These are phyloP conservation scores for Taenioides sp. DNA, from an alignment of 2,797 vertebrate species.

Conservation along the genomic window DNA sequence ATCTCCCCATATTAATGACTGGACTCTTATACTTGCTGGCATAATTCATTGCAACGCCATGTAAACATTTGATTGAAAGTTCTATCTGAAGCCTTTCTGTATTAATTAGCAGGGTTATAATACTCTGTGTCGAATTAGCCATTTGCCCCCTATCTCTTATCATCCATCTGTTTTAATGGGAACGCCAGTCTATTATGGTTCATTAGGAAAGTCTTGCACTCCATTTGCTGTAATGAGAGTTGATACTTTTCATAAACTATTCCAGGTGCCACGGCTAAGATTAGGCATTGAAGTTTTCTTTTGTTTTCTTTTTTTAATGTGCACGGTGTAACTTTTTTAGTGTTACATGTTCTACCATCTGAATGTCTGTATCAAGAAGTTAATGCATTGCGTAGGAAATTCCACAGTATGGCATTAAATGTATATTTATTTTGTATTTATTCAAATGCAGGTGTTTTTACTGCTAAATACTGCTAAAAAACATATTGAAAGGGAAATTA, in stretches of 20 bases:
- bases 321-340: neutral
- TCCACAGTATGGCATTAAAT: neutral
- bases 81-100: conserved; percentile 46
- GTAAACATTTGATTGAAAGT: conserved; percentile 57
- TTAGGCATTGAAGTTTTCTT: conserved; percentile 40
- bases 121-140: conserved; percentile 58
- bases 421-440: neutral
- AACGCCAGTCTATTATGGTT: conserved; percentile 73
- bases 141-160: conserved; percentile 60
- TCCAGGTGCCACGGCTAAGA: conserved; percentile 65
- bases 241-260: conserved; percentile 71
- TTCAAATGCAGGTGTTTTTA: neutral
- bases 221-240: conserved; percentile 74
- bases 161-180: conserved; percentile 71
- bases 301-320: conserved; percentile 33
- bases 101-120: conserved; percentile 55
- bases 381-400: neutral
- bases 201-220: conserved; percentile 74
- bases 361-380: neutral
- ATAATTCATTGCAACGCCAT: conserved; percentile 31
- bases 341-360: neutral
- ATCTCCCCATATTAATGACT: neutral
- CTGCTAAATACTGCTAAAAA: too few species aligned
- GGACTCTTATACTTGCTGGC: conserved; percentile 12
- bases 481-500: too few species aligned